Conservation (phyloP, 2,888 invertebrate species). For the Odontocerum albicorne region DNA sequence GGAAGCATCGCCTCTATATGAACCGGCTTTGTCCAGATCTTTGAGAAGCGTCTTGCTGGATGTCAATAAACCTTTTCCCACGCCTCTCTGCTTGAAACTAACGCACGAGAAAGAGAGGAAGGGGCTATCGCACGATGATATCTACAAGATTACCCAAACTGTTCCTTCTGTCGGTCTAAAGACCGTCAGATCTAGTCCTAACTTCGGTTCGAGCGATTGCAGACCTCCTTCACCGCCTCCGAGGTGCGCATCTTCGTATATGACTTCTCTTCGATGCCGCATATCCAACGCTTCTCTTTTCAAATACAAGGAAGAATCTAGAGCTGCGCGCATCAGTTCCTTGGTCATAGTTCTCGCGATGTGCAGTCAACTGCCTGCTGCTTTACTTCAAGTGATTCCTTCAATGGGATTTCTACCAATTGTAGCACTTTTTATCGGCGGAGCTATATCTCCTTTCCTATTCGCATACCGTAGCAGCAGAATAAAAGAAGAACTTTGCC, state of each 20-base stretch:
- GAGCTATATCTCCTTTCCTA: slow-evolving; percentile 72
- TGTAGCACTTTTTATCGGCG: slow-evolving; percentile 59
- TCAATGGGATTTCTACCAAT: slow-evolving; percentile 54
- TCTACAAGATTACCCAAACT: slow-evolving; percentile 39
- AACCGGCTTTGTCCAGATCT: slow-evolving; percentile 26
- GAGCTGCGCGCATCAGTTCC: slow-evolving; percentile 85
- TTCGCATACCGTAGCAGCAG: slow-evolving; percentile 76
- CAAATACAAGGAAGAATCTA: slow-evolving; percentile 84
- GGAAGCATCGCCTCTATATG: slow-evolving; percentile 35
- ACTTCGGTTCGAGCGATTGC: slow-evolving; percentile 49
- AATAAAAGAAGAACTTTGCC: slow-evolving; percentile 43
- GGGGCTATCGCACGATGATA: slow-evolving; percentile 50
- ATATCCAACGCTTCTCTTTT: slow-evolving; percentile 84
- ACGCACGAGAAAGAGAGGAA: slow-evolving; percentile 44
- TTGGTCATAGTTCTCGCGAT: slow-evolving; percentile 69
- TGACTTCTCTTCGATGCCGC: slow-evolving; percentile 74
- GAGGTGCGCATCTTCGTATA: slow-evolving; percentile 63
- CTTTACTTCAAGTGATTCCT: slow-evolving; percentile 54
- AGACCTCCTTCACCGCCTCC: slow-evolving; percentile 46
- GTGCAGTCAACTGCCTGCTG: slow-evolving; percentile 45
- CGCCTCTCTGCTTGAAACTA: slow-evolving; percentile 54
- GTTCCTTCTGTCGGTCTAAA: slow-evolving; percentile 46
- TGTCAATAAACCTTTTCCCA: slow-evolving; percentile 48
- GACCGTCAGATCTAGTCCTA: slow-evolving; percentile 57
- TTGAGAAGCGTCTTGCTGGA: slow-evolving; percentile 42